Conservation (phyloP, 2,888 invertebrate genomes). For the Dolomedes plantarius region DNA sequence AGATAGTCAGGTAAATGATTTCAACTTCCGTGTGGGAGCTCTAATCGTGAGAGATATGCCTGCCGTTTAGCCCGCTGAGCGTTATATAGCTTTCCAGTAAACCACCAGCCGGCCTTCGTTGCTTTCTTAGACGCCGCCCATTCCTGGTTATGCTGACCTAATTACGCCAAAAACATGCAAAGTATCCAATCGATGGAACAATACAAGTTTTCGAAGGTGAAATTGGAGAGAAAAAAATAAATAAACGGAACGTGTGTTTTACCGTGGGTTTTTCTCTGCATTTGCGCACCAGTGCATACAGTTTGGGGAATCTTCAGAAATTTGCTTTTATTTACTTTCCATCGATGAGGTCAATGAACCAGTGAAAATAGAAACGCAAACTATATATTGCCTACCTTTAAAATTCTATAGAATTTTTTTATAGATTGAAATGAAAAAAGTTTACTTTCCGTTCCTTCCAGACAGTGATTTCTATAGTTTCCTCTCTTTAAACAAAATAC, state of each 20-base stretch:
- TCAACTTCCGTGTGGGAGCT: not conserved
- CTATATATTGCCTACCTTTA: no score
- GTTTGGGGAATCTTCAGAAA: not conserved
- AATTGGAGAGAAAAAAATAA: not conserved
- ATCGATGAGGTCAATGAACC: not conserved
- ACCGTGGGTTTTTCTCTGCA: not conserved
- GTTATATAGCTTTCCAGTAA: slow-evolving; percentile 8
- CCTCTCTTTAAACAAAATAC: no score
- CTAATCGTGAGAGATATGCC: not conserved
- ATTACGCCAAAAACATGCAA: not conserved
- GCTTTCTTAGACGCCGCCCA: not conserved
- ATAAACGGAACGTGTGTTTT: not conserved
- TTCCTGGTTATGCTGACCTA: not conserved
- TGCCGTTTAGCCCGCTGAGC: not conserved
- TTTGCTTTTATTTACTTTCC: not conserved
- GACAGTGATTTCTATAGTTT: no score
- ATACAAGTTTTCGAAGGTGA: slow-evolving; percentile 7
- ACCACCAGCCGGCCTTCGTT: slow-evolving; percentile 9
- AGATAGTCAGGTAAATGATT: not conserved
- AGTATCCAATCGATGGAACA: slow-evolving; percentile 6
- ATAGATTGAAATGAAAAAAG: no score
- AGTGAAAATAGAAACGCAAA: not conserved
- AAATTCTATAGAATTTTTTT: no score
- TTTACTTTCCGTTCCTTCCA: no score
- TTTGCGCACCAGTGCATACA: not conserved